Evolutionary conservation across 53 echinoderm and acorn worm genomes (phyloP).

Genomic region (Patiria pectinifera): DNA sequence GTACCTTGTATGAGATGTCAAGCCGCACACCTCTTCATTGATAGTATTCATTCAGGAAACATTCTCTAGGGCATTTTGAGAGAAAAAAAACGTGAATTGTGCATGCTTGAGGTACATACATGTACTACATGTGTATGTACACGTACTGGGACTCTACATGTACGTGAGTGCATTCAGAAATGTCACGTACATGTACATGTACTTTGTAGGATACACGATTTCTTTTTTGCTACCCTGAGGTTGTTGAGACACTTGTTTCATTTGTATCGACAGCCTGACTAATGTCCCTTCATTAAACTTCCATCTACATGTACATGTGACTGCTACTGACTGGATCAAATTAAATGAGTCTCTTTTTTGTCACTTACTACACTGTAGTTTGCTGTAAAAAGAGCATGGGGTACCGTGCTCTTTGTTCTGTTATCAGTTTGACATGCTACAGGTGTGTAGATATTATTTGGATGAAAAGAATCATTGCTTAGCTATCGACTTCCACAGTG

Average conservation of each 20-base stretch:
- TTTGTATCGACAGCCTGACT: background rate
- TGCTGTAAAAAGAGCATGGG: too few species aligned
- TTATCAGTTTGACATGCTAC: too few species aligned
- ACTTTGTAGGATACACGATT: background rate
- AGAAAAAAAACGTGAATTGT: background rate
- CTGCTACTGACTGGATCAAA: too few species aligned
- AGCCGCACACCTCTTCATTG: background rate
- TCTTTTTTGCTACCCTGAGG: background rate
- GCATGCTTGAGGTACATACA: background rate
- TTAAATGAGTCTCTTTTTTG: too few species aligned
- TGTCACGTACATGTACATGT: slow-evolving; percentile 11
- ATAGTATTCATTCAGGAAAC: background rate
- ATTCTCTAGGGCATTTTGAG: background rate
- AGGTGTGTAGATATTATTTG: too few species aligned
- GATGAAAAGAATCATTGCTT: too few species aligned
- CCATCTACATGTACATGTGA: too few species aligned
- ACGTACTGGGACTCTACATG: background rate
- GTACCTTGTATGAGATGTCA: background rate
- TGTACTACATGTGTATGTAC: too few species aligned
- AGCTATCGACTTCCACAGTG: too few species aligned
- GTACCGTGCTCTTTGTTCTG: too few species aligned
- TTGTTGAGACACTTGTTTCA: background rate
- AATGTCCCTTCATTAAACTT: too few species aligned
- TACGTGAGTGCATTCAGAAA: background rate
- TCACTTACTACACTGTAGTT: too few species aligned